Conservation (phyloP, 1,140 invertebrate genomes). For the Saccostrea echinata region DNA sequence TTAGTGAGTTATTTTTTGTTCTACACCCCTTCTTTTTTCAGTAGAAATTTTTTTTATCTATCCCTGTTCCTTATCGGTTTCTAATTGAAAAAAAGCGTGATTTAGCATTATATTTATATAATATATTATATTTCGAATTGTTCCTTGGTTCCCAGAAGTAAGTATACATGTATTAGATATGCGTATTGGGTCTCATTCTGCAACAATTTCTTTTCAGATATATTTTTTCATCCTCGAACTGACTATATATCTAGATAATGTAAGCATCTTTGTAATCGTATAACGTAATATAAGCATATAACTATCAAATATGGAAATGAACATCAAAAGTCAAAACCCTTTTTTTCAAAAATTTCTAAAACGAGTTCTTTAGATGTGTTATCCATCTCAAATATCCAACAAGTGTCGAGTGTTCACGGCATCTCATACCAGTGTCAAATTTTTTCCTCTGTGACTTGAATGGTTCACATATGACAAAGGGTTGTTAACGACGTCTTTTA, state of each 20-base stretch:
- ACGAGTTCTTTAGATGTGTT: neutral
- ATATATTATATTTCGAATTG: too few relatives aligned
- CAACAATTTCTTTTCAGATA: neutral
- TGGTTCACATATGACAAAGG: neutral
- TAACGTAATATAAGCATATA: neutral
- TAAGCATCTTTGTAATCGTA: too few relatives aligned
- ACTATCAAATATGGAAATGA: slow-evolving; percentile 10
- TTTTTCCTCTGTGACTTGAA: neutral
- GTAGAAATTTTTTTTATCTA: too few relatives aligned
- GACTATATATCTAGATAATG: too few relatives aligned
- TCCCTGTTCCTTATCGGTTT: too few relatives aligned
- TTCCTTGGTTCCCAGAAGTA: too few relatives aligned
- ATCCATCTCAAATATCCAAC: neutral
- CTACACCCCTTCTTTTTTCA: too few relatives aligned
- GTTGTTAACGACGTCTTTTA: neutral
- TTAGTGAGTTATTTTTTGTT: too few relatives aligned
- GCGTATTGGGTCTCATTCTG: neutral
- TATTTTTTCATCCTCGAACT: too few relatives aligned
- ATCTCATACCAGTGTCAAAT: slow-evolving; percentile 7
- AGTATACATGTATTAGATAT: too few relatives aligned
- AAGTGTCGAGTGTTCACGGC: neutral
- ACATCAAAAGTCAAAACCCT: slow-evolving; percentile 11
- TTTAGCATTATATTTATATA: too few relatives aligned
- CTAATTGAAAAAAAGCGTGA: too few relatives aligned
- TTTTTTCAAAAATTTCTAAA: slow-evolving; percentile 18